phyloP scores from a whole-genome alignment of 2,797 vertebrate genomes.

The Myiotriccus ornatus region DNA sequence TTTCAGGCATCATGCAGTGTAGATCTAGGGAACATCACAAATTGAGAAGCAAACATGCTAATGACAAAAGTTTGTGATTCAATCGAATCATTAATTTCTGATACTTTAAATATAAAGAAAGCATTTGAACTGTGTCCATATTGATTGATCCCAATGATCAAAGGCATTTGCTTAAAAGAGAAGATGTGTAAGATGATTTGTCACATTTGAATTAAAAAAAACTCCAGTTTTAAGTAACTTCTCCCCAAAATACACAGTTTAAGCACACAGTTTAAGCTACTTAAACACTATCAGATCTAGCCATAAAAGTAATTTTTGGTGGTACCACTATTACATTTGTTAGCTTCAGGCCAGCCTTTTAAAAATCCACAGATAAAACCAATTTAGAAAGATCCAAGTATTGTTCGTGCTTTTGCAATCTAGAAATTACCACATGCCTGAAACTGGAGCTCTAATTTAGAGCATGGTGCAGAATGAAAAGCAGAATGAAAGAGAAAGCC shows the following conservation, averaged over 20 bases:
- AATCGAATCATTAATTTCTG: conserved; percentile 19
- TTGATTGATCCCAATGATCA: not conserved
- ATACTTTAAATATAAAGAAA: conserved; percentile 51
- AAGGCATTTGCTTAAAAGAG: conserved; percentile 8
- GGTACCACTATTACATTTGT: not conserved
- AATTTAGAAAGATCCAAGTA: not conserved
- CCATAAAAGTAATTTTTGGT: not conserved
- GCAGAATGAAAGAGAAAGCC: not conserved
- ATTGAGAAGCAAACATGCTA: not conserved
- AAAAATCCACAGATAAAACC: not conserved
- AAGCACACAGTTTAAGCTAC: not conserved
- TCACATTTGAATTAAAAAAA: not conserved
- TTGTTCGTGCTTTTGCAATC: not conserved
- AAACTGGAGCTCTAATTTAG: conserved; percentile 56
- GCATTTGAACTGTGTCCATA: not conserved
- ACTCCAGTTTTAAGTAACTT: not conserved
- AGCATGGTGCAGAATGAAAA: not conserved
- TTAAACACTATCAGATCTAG: not conserved
- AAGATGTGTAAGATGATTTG: not conserved
- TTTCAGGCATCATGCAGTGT: not conserved
- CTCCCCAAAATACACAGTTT: not conserved
- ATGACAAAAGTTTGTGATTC: conserved; percentile 12
- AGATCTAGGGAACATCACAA: not conserved
- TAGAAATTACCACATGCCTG: not conserved
- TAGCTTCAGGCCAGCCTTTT: not conserved